phyloP scores from a whole-genome alignment of 2,888 invertebrate species.

The Fragum fragum region DNA sequence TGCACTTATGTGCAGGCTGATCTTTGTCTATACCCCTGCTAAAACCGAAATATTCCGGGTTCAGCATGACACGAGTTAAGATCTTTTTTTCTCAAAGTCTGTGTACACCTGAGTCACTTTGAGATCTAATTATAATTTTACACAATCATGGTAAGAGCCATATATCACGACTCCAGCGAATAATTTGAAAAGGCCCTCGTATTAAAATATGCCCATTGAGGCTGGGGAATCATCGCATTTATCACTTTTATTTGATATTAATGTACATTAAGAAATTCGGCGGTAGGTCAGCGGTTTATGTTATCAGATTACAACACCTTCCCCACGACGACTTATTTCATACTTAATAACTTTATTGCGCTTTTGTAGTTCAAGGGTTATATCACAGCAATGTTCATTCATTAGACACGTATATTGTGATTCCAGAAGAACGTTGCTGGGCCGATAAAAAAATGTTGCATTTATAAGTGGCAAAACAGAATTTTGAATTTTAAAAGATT shows the following conservation, averaged over 20 bases:
- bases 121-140: conserved; percentile 17
- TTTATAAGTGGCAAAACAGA: no score
- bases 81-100: no score
- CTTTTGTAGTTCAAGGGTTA: no score
- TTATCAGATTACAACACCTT: conserved; percentile 42
- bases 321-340: conserved; percentile 15
- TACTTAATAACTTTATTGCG: neutral
- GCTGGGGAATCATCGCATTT: conserved; percentile 38
- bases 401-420: no score
- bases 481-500: no score
- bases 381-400: no score
- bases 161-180: conserved; percentile 24
- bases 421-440: no score
- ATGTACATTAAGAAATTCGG: conserved; percentile 63
- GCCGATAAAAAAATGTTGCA: no score
- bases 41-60: no score
- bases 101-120: conserved; percentile 5
- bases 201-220: conserved; percentile 28
- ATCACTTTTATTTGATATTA: conserved; percentile 65
- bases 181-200: conserved; percentile 13
- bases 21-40: no score
- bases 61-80: no score
- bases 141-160: conserved; percentile 17
- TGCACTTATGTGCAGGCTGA: no score
- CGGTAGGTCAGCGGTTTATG: conserved; percentile 54